Evolutionary conservation across 2,113 vertebrate genomes (phyloP), one percentile per base, ranked within the genome.

Genomic region (Channa maculata): DNA sequence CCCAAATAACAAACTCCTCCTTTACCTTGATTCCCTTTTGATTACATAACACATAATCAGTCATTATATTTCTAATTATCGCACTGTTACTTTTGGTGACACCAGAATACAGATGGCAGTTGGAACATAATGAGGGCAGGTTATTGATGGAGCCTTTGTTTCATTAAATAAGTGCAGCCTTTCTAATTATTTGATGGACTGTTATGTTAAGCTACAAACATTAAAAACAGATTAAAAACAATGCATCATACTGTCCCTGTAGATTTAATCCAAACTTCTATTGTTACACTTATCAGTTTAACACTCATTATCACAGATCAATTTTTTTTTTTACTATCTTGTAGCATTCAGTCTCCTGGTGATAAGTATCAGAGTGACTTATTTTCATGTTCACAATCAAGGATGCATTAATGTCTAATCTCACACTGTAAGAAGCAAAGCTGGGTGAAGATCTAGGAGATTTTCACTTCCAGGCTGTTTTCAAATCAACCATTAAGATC

Each of bases 351-450:
- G 75, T 60, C 78, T 79, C 45, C 51, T 33, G 80, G 77, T 75
- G 87, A 94, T 90, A 79, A 80, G 71, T 72, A 88, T 89, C 84
- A 77, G 65, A 64, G 60, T 77, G 87, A 86, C 78, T 91, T 88
- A 88, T 91, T 92, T 92, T 84, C 77, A 72, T 85, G 79, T 86
- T 90, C 86, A 85, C 88, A 91, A 92, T 91, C 81, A 85, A 80
- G 63, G 60, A 75, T 14, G 74, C 82, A 84, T 91, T 89, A 79
- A 69, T 70, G 82, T 89, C 83, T 93, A 86, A 91, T 93, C 85
- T 86, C 84, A 80, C n/a, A 69, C 82, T 85, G 77, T 70, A 77
- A 92, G 86, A 87, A 83, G 86, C 83, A 90, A 87, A 88, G 90
- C 83, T 58, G 49, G 84, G 90, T 82, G 86, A 78, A 86, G 84